phyloP scores from a whole-genome alignment of 1,140 invertebrate species.

The Pinna nobilis region DNA sequence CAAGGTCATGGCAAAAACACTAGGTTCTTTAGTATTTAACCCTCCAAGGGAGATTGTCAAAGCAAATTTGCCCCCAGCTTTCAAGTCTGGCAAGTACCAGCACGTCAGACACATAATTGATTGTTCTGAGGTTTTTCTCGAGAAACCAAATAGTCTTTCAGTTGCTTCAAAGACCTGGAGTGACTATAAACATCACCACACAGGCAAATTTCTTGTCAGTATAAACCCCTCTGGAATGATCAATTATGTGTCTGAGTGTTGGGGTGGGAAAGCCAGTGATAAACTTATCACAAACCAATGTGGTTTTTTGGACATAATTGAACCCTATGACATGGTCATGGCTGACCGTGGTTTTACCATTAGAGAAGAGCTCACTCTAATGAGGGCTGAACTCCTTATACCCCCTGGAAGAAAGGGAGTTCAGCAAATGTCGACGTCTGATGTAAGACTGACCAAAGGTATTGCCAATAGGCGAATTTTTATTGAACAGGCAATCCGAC shows the following conservation, averaged over 20 bases:
- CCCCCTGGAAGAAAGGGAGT: constrained; percentile 16
- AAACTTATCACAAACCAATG: constrained; percentile 68
- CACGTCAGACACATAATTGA: constrained; percentile 28
- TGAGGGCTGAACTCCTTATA: not conserved
- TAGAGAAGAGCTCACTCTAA: constrained; percentile 9
- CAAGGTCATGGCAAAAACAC: not conserved
- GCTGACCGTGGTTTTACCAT: constrained; percentile 62
- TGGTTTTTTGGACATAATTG: constrained; percentile 70
- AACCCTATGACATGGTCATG: constrained; percentile 70
- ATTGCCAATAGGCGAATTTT: constrained; percentile 28
- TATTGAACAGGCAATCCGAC: constrained; percentile 23
- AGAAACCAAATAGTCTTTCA: constrained; percentile 9
- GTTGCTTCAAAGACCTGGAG: not conserved
- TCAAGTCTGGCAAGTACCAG: constrained; percentile 2
- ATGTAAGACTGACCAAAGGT: constrained; percentile 17
- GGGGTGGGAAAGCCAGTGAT: constrained; percentile 70
- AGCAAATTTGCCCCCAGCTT: constrained; percentile 22
- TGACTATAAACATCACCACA: constrained; percentile 33
- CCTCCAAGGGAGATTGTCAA: constrained; percentile 16
- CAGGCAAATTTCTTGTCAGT: constrained; percentile 57
- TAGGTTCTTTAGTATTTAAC: constrained; percentile 25
- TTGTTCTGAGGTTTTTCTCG: constrained; percentile 21
- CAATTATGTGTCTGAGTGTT: constrained; percentile 69
- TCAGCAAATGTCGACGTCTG: constrained; percentile 13
- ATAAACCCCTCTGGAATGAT: constrained; percentile 72